Evolutionary conservation across 92 coral and sea anemone species (phyloP).

Genomic region (Phenganax stokvisi): DNA sequence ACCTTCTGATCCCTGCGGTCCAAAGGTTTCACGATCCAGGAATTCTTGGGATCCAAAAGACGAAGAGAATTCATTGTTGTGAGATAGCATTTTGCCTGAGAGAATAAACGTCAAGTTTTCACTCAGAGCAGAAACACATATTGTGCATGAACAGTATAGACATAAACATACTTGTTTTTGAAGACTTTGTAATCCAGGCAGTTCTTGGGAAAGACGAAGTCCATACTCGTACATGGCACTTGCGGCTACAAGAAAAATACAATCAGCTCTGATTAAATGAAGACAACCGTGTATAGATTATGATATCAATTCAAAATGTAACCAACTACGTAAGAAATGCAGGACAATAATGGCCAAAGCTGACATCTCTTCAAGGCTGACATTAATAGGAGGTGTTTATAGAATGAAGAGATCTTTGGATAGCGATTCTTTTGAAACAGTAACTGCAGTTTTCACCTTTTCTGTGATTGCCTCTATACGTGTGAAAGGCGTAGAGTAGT

Average conservation of each 20-base stretch:
- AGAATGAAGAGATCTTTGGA: not conserved
- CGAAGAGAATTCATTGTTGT: slow-evolving; percentile 89
- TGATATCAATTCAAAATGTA: too few species aligned
- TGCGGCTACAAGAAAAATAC: slow-evolving; percentile 61
- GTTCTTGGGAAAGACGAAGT: slow-evolving; percentile 81
- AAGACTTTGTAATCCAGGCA: slow-evolving; percentile 75
- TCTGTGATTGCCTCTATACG: slow-evolving; percentile 87
- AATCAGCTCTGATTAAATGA: too few species aligned
- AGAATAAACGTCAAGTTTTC: not conserved
- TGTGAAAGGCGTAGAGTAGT: slow-evolving; percentile 83
- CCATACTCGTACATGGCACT: slow-evolving; percentile 93
- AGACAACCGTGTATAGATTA: too few species aligned
- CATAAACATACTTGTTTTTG: slow-evolving; percentile 74
- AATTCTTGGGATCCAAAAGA: slow-evolving; percentile 79
- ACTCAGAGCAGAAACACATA: not conserved
- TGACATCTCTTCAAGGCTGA: not conserved
- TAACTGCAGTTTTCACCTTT: slow-evolving; percentile 54
- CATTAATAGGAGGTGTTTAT: not conserved
- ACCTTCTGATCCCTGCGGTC: slow-evolving; percentile 74
- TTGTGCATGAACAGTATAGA: not conserved
- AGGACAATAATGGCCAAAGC: not conserved
- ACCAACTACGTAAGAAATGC: too few species aligned
- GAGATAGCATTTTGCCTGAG: slow-evolving; percentile 93
- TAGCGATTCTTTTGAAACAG: not conserved
- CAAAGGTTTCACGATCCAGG: slow-evolving; percentile 96